Percentiles rank a stretch among this genome's conserved stretches.
Conservation (phyloP, 2,113 vertebrate genomes). For the Eulacestoma nigropectus region DNA sequence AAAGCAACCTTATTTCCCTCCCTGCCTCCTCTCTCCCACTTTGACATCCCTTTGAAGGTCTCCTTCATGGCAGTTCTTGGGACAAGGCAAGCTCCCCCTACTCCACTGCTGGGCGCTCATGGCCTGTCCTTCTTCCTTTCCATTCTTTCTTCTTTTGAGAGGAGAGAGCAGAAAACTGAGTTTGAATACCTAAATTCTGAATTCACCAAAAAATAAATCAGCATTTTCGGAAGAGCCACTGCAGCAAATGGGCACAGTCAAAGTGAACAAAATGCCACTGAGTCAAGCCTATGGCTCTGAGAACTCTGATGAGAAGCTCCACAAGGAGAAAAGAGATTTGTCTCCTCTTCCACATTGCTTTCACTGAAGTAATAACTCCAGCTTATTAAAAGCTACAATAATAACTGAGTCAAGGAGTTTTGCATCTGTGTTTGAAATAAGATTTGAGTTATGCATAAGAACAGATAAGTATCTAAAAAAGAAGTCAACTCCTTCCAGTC, state of each 20-base stretch:
- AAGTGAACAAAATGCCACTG: accelerated
- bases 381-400: background rate
- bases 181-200: background rate
- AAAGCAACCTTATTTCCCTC: background rate
- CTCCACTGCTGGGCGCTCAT: accelerated
- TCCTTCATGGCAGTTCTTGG: background rate
- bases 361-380: background rate
- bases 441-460: background rate
- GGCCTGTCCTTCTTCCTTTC: background rate
- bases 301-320: background rate
- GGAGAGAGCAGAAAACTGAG: background rate
- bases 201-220: background rate
- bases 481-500: background rate
- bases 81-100: background rate
- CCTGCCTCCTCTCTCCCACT: background rate
- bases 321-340: background rate
- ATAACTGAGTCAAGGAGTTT: background rate
- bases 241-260: background rate
- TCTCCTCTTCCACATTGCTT: background rate
- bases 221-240: background rate
- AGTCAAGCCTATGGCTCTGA: background rate
- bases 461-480: background rate
- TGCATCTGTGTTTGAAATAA: background rate
- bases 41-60: background rate
- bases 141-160: background rate